Percentiles rank a stretch among this genome's conserved stretches.
phyloP scores from a whole-genome alignment of 2,113 vertebrate genomes.

The Scartelaos histophorus region DNA sequence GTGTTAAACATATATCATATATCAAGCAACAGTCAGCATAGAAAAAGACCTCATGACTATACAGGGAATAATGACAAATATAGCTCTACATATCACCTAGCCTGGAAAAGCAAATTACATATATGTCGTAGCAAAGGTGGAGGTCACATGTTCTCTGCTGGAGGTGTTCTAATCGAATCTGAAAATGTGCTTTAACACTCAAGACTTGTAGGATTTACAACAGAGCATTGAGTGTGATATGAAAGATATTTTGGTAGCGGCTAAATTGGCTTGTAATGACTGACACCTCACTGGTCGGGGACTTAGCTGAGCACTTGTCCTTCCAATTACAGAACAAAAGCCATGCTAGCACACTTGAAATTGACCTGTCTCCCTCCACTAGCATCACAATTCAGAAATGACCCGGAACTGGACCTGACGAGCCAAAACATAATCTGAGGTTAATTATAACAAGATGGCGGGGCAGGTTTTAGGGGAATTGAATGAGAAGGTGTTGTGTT shows the following conservation, averaged over 20 bases:
- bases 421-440: conserved; percentile 6
- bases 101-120: not conserved
- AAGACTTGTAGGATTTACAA: conserved; percentile 12
- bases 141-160: conserved; percentile 14
- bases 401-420: not conserved
- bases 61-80: not conserved
- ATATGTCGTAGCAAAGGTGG: not conserved
- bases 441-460: conserved; percentile 18
- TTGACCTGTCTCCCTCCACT: conserved; percentile 8
- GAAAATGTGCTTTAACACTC: conserved; percentile 15
- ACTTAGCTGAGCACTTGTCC: conserved; percentile 9
- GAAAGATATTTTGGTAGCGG: conserved; percentile 15
- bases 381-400: conserved; percentile 16
- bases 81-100: not conserved
- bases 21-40: not conserved
- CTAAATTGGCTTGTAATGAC: conserved; percentile 36
- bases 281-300: conserved; percentile 10
- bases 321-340: conserved; percentile 33
- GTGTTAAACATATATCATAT: not conserved
- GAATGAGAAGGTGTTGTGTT: not conserved
- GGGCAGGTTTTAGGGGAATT: not conserved
- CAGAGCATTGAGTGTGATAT: conserved; percentile 19
- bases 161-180: conserved; percentile 25
- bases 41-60: not conserved
- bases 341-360: conserved; percentile 5